A percentile compares a stretch with the other conserved stretches of the same genome.
phyloP scores from a whole-genome alignment of 2,113 vertebrate species.

The Pelodiscus sinensis region DNA sequence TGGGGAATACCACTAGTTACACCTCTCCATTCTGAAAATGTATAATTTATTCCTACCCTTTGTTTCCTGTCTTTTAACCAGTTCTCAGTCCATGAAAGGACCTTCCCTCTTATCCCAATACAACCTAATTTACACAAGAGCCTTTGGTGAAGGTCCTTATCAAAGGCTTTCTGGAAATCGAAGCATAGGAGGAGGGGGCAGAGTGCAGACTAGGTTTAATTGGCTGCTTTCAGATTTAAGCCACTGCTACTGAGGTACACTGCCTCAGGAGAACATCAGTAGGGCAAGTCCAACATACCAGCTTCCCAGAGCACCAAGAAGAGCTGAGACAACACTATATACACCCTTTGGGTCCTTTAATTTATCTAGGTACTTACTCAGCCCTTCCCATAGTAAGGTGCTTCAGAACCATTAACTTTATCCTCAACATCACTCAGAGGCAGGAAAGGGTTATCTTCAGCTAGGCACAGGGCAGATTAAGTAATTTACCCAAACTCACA shows the following conservation, averaged over 20 bases:
- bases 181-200: no score
- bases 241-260: accelerated
- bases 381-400: background rate
- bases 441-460: background rate
- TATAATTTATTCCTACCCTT: no score
- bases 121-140: no score
- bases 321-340: background rate
- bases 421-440: background rate
- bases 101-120: no score
- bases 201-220: no score
- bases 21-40: no score
- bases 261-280: background rate
- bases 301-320: background rate
- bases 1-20: no score
- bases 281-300: background rate
- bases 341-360: background rate
- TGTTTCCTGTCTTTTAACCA: no score
- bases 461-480: background rate
- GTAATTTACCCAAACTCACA: background rate
- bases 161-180: no score
- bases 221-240: background rate
- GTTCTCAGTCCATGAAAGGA: no score
- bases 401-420: background rate
- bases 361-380: background rate
- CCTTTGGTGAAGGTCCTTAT: no score